Evolutionary conservation across 2,888 invertebrate genomes (phyloP), one percentile per base, ranked within the genome.

Genomic region (Limulus polyphemus): DNA sequence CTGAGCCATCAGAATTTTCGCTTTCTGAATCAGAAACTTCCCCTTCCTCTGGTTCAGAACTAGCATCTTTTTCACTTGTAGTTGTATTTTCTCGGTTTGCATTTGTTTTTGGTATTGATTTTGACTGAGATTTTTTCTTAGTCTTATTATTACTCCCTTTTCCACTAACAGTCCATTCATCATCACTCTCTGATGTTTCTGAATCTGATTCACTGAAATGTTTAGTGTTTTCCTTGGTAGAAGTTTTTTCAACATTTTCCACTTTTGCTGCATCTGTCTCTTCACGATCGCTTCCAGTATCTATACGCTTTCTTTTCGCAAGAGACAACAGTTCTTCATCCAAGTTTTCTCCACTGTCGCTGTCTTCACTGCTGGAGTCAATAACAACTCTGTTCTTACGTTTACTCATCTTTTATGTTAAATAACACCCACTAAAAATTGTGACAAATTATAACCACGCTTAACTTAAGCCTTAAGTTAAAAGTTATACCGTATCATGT

Each of bases 41-140:
- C 51, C 61, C 65, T 67, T 61, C 68, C 50, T 69, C 65, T 58
- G 63, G 64, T 65, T 70, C 52, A 58, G 64, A 55, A 64, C 68
- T 54, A 65, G 64, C 51, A 61, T 67, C 52, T 47, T 62, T 52
- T 11, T 59, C 59, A 55, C 47, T 54, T 16, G 56, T 51, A 17
- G 49, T 51, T 11, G 62, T 56, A 16, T 32, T 14, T 47, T 46
- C 47, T 16, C 16, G 46, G 4, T 54, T 54, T n/a, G 12, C 12
- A 54, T 63, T 63, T n/a, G 61, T 62, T 1, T 56, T 14, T 14
- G 62, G 59, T 1, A 32, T 17, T 10, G 62, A 49, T 55, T 62
- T 62, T 46, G 57, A n/a, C 12, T 32, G 32, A 32, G 32, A 32
- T 32, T 32, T 32, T 1, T 48, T 51, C 32, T 63, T 65, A 49